Evolutionary conservation across 2,797 vertebrate genomes (phyloP), one percentile per base, ranked within the genome.

Genomic region (Hyperoplus immaculatus): DNA sequence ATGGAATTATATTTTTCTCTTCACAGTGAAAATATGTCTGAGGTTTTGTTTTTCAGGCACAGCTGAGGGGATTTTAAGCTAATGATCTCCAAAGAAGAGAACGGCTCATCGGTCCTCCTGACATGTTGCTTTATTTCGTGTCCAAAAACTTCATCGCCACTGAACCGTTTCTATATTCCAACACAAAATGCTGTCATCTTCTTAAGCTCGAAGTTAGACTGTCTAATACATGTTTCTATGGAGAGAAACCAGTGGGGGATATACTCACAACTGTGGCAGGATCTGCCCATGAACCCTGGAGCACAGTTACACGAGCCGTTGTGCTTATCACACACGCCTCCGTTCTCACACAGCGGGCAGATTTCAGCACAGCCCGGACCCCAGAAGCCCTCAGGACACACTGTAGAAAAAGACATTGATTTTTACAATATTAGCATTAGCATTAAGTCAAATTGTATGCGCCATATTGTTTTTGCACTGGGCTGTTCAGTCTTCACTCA

Each of bases 251-350:
- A 7, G 43, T 43, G 6, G 45, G 7, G 69, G 42, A 57, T 1
- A 11, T 50, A 95, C 97, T 96, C 89, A 99, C 98, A 81, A 0
- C 95, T 95, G 86, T 97, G 95, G 84, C 98, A 99, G 83, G 86
- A 93, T 49, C 49, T 89, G 64, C 97, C 97, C 0, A 91, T 81
- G 73, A 95, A 97, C 43, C 97, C 98, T 0, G 96, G 89, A 0
- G 66, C 83, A 63, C 98, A 99, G n/a, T 81, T 39, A 55, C 98
- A 99, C 1, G 89, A 82, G 18, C 98, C 98, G 0, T 95, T 95
- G 85, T 89, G 69, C 0, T 95, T 96, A 47, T 96, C 88, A 63
- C 97, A 99, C 65, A 77, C 63, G 3, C 92, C 97, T 0, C 94
- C 92, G 0, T 98, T 96, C 56, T 96, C 93, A 53, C 98, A 99